Evolutionary conservation across 2,888 invertebrate genomes (phyloP).

Genomic region (Drosophila lutescens): DNA sequence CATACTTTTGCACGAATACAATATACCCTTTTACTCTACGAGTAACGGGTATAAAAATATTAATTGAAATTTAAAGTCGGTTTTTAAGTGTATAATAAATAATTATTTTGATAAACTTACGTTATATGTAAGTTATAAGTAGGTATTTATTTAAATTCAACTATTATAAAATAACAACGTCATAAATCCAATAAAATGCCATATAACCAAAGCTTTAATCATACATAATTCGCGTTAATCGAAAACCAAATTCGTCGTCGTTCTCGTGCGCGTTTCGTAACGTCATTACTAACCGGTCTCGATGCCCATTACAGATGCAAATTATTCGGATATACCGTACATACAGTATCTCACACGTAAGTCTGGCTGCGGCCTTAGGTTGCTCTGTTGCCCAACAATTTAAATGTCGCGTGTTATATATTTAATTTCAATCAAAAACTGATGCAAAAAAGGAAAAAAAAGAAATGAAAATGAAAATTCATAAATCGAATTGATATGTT

Average conservation of each 20-base stretch:
- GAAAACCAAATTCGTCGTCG: constrained; percentile 31
- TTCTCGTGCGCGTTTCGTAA: constrained; percentile 32
- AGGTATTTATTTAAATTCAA: not conserved
- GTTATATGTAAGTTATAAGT: too few relatives aligned
- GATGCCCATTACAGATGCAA: constrained; percentile 85
- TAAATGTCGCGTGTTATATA: constrained; percentile 39
- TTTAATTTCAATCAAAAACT: constrained; percentile 59
- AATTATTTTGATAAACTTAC: too few relatives aligned
- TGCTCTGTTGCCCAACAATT: constrained; percentile 21
- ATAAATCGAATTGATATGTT: constrained; percentile 76
- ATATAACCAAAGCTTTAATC: not conserved
- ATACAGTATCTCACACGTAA: constrained; percentile 88
- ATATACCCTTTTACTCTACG: too few relatives aligned
- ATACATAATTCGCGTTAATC: constrained; percentile 6
- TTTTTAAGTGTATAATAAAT: too few relatives aligned
- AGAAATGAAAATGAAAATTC: constrained; percentile 28
- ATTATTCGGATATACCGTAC: constrained; percentile 88
- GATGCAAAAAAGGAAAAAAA: constrained; percentile 1
- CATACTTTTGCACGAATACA: too few relatives aligned
- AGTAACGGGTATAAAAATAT: too few relatives aligned
- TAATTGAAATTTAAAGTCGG: too few relatives aligned
- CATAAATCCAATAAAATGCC: not conserved
- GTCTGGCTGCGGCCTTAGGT: constrained; percentile 74
- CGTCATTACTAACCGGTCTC: constrained; percentile 58
- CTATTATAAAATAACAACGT: not conserved